Percentiles rank a stretch among this genome's conserved stretches.
Conservation (phyloP, 1,140 invertebrate genomes). For the Eupeodes corollae region DNA sequence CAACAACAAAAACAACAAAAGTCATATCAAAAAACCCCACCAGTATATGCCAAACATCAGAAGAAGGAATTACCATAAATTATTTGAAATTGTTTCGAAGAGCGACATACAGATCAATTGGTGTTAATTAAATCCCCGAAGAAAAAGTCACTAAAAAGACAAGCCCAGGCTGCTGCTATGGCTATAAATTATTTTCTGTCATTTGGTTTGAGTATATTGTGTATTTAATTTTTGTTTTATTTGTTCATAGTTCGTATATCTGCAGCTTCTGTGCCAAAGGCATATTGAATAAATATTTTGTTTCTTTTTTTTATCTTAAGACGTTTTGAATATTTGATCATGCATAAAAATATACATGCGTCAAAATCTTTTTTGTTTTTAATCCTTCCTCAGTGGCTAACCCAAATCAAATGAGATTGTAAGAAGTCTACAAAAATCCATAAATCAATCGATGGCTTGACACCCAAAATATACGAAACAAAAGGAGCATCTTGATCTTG, state of each 20-base stretch:
- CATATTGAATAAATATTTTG: not conserved
- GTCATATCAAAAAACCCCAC: too few species aligned
- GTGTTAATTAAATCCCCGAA: conserved; percentile 38
- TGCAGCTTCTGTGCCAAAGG: not conserved
- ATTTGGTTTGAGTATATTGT: too few species aligned
- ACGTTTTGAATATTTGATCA: not conserved
- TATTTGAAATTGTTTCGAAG: conserved; percentile 21
- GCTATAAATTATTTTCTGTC: not conserved
- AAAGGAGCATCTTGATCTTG: too few species aligned
- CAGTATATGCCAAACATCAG: not conserved
- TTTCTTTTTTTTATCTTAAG: not conserved
- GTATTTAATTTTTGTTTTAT: too few species aligned
- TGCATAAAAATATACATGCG: too few species aligned
- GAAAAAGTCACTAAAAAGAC: conserved; percentile 19
- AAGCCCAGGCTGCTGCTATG: conserved; percentile 8
- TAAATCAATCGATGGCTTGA: too few species aligned
- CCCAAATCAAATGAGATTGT: too few species aligned
- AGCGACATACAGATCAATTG: conserved; percentile 36
- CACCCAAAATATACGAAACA: too few species aligned
- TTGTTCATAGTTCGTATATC: too few species aligned
- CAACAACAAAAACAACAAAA: too few species aligned
- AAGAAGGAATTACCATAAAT: conserved; percentile 19
- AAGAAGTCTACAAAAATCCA: too few species aligned
- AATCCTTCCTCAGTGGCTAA: not conserved
- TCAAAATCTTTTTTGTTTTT: too few species aligned